Base-by-base conservation (phyloP, 2,888 invertebrate species). In the Sesia bembeciformis region DNA sequence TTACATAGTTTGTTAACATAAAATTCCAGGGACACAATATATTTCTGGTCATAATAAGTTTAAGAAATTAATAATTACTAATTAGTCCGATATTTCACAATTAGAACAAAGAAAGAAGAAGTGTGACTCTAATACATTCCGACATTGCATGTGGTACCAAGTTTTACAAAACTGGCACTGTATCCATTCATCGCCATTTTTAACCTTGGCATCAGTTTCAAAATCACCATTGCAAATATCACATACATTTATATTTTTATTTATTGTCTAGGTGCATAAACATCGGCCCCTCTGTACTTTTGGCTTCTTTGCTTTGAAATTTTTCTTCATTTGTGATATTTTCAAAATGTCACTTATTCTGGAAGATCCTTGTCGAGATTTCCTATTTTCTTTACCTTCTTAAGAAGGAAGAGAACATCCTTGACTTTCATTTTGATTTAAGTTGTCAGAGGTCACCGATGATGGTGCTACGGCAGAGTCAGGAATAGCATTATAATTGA, bases 401-500 rank as follows among this genome's bases (percentile, higher is more conserved):
- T 41, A 2, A 7, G 41, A 41, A 5, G 41, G 41, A 6, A 6
- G 41, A 6, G 41, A 7, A 41, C 5, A 7, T 41, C 41, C 41
- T 41, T 41, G 7, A 6, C 3, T 5, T 41, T 41, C 1, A 41
- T 41, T 41, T 41, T 41, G 41, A 7, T 41, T 41, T 7, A 7
- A 6, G 41, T 3, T 7, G 7, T 49, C 40, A 8, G 49, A 54
- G 3, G 41, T 54, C 8, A 54, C 50, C n/a, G 41, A 50, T 49
- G 54, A 54, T 54, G 51, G 54, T 54, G 54, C 50, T 3, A 54
- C 38, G 8, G 54, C 51, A 50, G 49, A 40, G 8, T 50, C 51
- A 50, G 54, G 54, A 54, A 54, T 54, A 40, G 51, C 51, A 49
- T 54, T 23, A 38, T 54, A 54, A 54, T 53, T 40, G 5, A 53